Evolutionary conservation across 2,797 vertebrate species (phyloP), one percentile per base, ranked within the genome.

Genomic region (Mergus octosetaceus): DNA sequence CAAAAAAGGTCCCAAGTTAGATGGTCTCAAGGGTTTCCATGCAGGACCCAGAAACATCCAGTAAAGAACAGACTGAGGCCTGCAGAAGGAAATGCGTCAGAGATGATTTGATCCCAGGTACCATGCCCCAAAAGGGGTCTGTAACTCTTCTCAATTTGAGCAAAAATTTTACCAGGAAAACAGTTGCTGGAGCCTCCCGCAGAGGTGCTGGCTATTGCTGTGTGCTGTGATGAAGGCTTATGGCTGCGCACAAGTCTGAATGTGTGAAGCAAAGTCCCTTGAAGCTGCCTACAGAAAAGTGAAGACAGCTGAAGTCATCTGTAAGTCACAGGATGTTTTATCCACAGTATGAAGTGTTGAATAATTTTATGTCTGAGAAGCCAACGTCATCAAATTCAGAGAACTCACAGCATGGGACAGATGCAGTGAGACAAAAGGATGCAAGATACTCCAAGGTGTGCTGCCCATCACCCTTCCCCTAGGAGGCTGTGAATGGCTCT

Each of bases 291-390:
- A 14, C 27, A 43, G 80, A 80, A 62, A 74, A 60, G 32, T 28
- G 25, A 70, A 49, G 76, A 70, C 8, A 12, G 25, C n/a, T 62
- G 8, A 83, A 60, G n/a, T 36, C 28, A 56, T 9, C 30, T 49
- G 57, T 32, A 88, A 80, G 14, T 47, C 13, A 30, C 28, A 10
- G 16, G 6, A 16, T 78, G 11, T 64, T 82, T 87, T 62, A 53
- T 58, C 32, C 36, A 45, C 0, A 1, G 11, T 20, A 12, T 58
- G 61, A 87, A 76, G 41, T 0, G 0, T 41, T 39, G 12, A 47
- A 27, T 89, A 32, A 1, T 62, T 13, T 8, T 34, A 19, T 21
- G 30, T 49, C 39, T 36, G 56, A 80, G 56, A 36, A 88, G 51
- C 20, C 38, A 70, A 28, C 25, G 14, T 45, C 3, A 45, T 66